A percentile compares a stretch with the other conserved stretches of the same genome.
Evolutionary conservation across 2,888 invertebrate genomes (phyloP).

Genomic region (Thelaira solivaga): DNA sequence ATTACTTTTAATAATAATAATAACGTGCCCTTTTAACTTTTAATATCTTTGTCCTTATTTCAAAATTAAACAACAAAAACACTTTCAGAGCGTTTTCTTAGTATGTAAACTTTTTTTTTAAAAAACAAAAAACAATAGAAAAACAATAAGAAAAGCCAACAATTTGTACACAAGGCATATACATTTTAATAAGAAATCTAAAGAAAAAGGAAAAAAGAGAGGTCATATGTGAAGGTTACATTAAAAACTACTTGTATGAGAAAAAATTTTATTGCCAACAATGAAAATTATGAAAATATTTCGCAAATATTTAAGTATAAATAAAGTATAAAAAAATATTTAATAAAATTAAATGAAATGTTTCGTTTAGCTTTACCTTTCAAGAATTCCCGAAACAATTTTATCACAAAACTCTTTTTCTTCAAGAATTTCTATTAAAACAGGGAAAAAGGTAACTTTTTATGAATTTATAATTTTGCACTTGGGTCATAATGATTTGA

Average conservation of each 20-base stretch:
- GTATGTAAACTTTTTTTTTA: background rate
- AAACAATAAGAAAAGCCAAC: background rate
- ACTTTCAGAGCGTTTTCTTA: background rate
- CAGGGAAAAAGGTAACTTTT: too few species aligned
- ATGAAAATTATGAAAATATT: too few species aligned
- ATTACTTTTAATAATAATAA: background rate
- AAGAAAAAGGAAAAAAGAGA: constrained; percentile 2
- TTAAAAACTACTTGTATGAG: background rate
- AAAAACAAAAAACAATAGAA: constrained; percentile 20
- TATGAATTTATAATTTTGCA: too few species aligned
- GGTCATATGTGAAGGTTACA: constrained; percentile 52
- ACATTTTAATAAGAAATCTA: constrained; percentile 24
- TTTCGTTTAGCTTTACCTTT: too few species aligned
- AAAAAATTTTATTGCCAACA: background rate
- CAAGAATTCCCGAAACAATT: too few species aligned
- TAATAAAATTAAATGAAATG: too few species aligned
- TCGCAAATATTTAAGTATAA: too few species aligned
- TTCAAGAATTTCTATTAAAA: too few species aligned
- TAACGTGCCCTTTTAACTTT: background rate
- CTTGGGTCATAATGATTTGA: too few species aligned
- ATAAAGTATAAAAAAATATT: too few species aligned
- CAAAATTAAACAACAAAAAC: too few species aligned
- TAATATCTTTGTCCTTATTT: constrained; percentile 42
- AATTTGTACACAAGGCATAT: background rate
- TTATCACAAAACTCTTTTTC: too few species aligned